Evolutionary conservation across 1,140 invertebrate species (phyloP).

Genomic region (Penaeus indicus): DNA sequence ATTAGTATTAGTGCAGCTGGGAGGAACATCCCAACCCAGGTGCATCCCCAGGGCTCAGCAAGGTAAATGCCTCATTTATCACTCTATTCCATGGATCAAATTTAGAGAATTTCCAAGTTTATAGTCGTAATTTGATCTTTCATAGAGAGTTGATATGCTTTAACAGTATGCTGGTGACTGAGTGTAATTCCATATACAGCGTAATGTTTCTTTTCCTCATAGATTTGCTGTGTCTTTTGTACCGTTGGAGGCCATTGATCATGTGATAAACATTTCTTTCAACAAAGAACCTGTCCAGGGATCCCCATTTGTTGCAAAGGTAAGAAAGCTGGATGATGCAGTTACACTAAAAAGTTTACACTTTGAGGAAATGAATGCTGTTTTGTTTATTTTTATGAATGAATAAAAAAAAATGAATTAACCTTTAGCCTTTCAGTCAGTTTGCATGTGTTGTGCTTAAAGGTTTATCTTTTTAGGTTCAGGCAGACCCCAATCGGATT

Average conservation of each 20-base stretch:
- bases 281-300: conserved; percentile 87
- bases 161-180: too few relatives aligned
- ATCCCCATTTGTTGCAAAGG: conserved; percentile 68
- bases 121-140: too few relatives aligned
- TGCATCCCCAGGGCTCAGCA: conserved; percentile 88
- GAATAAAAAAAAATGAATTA: too few relatives aligned
- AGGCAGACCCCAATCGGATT: conserved; percentile 79
- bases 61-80: conserved; percentile 53
- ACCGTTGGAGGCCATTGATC: conserved; percentile 92
- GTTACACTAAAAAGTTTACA: background rate
- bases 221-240: conserved; percentile 96
- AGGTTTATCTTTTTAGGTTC: conserved; percentile 72
- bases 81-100: background rate
- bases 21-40: conserved; percentile 95
- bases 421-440: too few relatives aligned
- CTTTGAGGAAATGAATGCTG: conserved; percentile 3
- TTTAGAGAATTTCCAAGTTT: background rate
- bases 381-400: conserved; percentile 12
- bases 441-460: background rate
- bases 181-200: background rate
- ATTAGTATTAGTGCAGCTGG: conserved; percentile 95
- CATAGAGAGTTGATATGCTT: too few relatives aligned
- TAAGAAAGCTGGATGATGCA: conserved; percentile 7
- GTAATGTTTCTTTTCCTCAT: conserved; percentile 68
- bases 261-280: conserved; percentile 96